A percentile compares a stretch with the other conserved stretches of the same genome.
Conservation (phyloP, 2,888 invertebrate species). For the Stictocephala bisonia region DNA sequence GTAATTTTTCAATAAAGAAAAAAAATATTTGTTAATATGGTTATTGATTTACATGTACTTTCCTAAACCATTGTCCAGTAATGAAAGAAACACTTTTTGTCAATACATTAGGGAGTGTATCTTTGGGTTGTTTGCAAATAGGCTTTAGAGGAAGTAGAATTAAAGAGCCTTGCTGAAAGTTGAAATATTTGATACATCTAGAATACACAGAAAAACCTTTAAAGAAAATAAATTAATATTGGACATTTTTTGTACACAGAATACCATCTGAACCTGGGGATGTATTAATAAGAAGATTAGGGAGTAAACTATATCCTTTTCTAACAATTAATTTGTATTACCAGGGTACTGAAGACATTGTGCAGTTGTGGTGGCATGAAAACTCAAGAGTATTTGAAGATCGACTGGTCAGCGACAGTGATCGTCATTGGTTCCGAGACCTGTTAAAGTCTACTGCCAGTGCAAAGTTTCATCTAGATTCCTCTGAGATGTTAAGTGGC, state of each 20-base stretch:
- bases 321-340: conserved; percentile 11
- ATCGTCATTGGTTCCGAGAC: conserved; percentile 78
- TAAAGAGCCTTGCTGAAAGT: no score
- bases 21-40: no score
- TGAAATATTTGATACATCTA: no score
- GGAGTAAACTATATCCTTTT: not conserved
- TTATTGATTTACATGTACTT: no score
- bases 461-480: conserved; percentile 66
- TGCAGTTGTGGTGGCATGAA: conserved; percentile 91
- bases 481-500: conserved; percentile 65
- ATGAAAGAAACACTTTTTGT: no score
- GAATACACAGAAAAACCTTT: no score
- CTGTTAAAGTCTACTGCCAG: conserved; percentile 69
- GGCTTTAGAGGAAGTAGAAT: no score
- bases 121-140: no score
- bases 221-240: no score
- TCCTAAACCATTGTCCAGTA: no score
- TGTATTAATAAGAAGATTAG: conserved; percentile 26
- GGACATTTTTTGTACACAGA: conserved; percentile 32
- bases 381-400: conserved; percentile 89
- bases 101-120: no score
- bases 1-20: no score
- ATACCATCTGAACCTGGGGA: not conserved
- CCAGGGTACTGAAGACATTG: conserved; percentile 71
- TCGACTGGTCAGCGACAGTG: conserved; percentile 81